phyloP scores from a whole-genome alignment of 2,113 vertebrate genomes.

The Oncorhynchus keta region DNA sequence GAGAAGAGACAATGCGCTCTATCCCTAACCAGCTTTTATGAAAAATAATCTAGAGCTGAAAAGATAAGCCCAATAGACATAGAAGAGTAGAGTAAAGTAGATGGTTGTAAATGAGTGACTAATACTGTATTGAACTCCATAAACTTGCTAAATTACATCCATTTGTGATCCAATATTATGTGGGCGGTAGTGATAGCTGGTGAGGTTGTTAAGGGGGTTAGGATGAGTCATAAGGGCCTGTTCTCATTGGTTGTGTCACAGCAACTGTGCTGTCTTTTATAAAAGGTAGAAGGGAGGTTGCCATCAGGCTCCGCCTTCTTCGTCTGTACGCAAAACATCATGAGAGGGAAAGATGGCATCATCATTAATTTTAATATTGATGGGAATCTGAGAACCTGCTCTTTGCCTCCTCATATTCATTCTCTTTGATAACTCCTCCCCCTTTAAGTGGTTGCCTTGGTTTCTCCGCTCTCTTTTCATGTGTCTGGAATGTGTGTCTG shows the following conservation, averaged over 20 bases:
- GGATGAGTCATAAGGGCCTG: slow-evolving; percentile 15
- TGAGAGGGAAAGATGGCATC: not conserved
- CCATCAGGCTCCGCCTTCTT: slow-evolving; percentile 10
- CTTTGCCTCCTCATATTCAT: slow-evolving; percentile 34
- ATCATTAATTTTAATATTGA: slow-evolving; percentile 35
- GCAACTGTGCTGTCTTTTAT: slow-evolving; percentile 22
- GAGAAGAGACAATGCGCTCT: slow-evolving; percentile 33
- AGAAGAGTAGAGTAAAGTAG: not conserved
- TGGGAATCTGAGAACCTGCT: slow-evolving; percentile 42
- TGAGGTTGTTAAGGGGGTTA: slow-evolving; percentile 5
- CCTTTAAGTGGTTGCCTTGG: slow-evolving; percentile 25
- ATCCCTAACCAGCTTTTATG: slow-evolving; percentile 15
- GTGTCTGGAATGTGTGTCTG: slow-evolving; percentile 33
- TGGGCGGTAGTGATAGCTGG: slow-evolving; percentile 25
- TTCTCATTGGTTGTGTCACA: slow-evolving; percentile 24
- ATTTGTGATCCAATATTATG: slow-evolving; percentile 25
- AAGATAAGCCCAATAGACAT: slow-evolving; percentile 3
- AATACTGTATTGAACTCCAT: slow-evolving; percentile 19
- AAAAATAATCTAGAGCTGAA: not conserved
- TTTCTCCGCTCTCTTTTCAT: slow-evolving; percentile 43
- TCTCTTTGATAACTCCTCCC: slow-evolving; percentile 36
- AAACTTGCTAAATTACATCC: slow-evolving; percentile 38
- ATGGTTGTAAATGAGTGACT: slow-evolving; percentile 13
- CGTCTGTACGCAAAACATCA: not conserved
- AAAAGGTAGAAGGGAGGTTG: slow-evolving; percentile 7